Conservation (phyloP, 2,797 vertebrate genomes). For the Siniperca undulata region DNA sequence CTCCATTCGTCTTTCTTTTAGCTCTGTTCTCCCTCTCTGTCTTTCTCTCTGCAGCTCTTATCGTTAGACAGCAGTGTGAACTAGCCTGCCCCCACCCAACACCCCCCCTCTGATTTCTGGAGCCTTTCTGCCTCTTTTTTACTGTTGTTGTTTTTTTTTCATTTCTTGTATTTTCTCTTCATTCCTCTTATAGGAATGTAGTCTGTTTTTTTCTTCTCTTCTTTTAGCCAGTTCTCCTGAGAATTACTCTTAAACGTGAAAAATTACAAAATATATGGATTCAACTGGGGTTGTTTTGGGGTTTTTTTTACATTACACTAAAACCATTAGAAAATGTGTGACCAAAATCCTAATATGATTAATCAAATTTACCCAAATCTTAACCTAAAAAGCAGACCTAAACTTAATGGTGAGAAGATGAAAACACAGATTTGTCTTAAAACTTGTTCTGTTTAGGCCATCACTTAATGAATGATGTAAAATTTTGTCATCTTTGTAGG, state of each 20-base stretch:
- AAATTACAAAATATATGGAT: conserved; percentile 6
- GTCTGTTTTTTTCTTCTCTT: not conserved
- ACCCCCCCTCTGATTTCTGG: conserved; percentile 7
- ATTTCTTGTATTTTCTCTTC: conserved; percentile 11
- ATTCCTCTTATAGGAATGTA: not conserved
- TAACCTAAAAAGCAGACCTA: not conserved
- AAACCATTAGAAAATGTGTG: not conserved
- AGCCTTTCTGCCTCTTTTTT: not conserved
- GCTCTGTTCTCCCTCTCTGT: conserved; percentile 35
- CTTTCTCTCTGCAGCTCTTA: conserved; percentile 65
- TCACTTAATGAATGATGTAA: not conserved
- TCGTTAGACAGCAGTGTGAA: conserved; percentile 57
- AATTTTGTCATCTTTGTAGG: not conserved
- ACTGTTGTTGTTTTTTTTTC: not conserved
- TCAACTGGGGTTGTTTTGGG: not conserved
- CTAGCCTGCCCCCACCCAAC: conserved; percentile 14
- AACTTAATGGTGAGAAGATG: no score
- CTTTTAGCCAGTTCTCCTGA: not conserved
- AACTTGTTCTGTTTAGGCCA: not conserved
- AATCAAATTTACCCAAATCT: not conserved
- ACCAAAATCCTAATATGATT: not conserved
- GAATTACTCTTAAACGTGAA: conserved; percentile 28
- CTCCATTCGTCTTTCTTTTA: conserved; percentile 66
- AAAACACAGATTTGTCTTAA: not conserved
- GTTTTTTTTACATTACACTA: no score